Base-by-base conservation (phyloP, 2,797 vertebrate species). In the Megaceryle alcyon region DNA sequence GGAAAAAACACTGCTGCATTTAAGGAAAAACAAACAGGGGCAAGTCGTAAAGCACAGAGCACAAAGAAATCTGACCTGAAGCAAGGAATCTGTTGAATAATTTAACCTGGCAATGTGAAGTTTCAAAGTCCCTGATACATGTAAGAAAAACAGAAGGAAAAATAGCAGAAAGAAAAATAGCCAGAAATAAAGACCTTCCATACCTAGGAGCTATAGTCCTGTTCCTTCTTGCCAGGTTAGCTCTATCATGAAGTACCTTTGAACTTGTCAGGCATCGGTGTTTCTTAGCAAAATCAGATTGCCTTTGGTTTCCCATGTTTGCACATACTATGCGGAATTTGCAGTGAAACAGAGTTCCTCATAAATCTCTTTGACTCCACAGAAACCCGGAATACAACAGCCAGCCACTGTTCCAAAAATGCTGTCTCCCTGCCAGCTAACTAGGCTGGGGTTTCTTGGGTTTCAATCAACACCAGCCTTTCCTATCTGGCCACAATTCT, bases 1-100 rank as follows among this genome's bases (percentile, higher is more conserved):
- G 54, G 48, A 82, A 82, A 35, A 54, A 82, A 35, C 4, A 76
- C 46, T 84, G 0, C 64, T 59, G 26, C 57, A 41, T 78, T 85
- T 78, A 37, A 81, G 31, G 76, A 69, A 89, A 91, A 88, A 14
- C 54, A 91, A 92, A 72, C 65, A 61, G 10, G 60, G 22, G 33
- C 10, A 57, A 95, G 33, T 22, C 75, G 64, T 37, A 91, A 91
- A 89, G 68, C 65, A 73, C 71, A 85, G 64, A 92, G 57, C 46
- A 75, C 85, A 82, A 70, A 77, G 7, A 51, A 73, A 57, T 39
- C 66, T 88, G 80, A 96, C 95, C 85, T 12, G 80, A 63, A 94
- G 94, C 73, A 84, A 95, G 33, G 79, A 90, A 90, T 91, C 53
- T 88, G 60, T 35, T 95, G 94, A 96, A 94, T 96, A 94, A 96